These are phyloP conservation scores for Haemorhous mexicanus DNA, from an alignment of 2,113 vertebrate genomes.

Conservation along the genomic window DNA sequence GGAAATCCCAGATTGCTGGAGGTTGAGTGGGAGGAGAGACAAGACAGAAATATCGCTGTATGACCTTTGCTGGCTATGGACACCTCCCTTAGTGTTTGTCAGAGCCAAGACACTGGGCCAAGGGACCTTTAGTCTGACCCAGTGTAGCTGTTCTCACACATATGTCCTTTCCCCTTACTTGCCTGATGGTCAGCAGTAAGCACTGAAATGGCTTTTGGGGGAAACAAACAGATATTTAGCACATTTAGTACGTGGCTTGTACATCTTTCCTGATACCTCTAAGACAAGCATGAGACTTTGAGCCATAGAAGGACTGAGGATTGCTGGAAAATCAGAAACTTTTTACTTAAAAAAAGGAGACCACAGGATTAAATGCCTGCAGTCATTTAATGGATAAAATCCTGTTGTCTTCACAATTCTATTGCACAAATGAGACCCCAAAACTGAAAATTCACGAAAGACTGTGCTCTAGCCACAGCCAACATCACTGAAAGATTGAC, in stretches of 20 bases:
- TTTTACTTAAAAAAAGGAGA: not conserved
- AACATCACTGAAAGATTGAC: not conserved
- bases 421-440: not conserved
- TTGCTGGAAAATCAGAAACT: not conserved
- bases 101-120: not conserved
- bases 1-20: conserved; percentile 7
- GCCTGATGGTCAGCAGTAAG: not conserved
- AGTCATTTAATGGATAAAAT: not conserved
- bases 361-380: not conserved
- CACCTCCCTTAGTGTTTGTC: not conserved
- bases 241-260: not conserved
- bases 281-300: not conserved
- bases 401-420: not conserved
- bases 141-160: not conserved
- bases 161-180: not conserved
- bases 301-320: not conserved
- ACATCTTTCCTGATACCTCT: not conserved
- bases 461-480: not conserved
- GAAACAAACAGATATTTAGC: not conserved
- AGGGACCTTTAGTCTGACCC: not conserved
- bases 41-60: not conserved
- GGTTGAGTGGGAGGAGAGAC: not conserved
- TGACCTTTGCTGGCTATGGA: not conserved
- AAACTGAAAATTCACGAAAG: not conserved
- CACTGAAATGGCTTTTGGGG: not conserved